A percentile compares a stretch with the other conserved stretches of the same genome.
These are phyloP conservation scores for Lutraria rhynchaena DNA, from an alignment of 1,140 invertebrate genomes.

Conservation along the genomic window DNA sequence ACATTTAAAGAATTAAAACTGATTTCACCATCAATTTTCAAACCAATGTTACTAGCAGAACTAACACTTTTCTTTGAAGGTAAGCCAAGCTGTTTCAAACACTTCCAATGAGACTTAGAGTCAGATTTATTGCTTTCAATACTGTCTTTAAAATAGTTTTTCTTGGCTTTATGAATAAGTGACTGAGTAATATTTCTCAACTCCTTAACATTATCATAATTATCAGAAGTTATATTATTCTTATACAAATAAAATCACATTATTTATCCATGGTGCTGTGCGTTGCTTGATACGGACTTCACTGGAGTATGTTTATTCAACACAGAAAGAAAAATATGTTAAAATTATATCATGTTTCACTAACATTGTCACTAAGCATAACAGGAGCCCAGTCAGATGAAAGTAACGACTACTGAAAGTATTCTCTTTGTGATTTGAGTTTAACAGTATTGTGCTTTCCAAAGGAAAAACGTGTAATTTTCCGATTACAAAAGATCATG, in stretches of 20 bases:
- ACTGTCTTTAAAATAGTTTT: too few species aligned
- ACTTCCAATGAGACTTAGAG: not conserved
- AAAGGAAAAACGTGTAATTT: too few species aligned
- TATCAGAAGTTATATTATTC: too few species aligned
- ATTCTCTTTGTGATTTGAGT: conserved; percentile 19
- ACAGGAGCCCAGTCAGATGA: too few species aligned
- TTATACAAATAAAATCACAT: not conserved
- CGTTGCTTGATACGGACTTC: not conserved
- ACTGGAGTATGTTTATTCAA: conserved; percentile 7
- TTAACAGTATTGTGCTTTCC: conserved; percentile 40
- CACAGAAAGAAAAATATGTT: conserved; percentile 4
- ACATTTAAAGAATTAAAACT: too few species aligned
- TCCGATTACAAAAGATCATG: conserved; percentile 18
- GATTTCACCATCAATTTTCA: too few species aligned
- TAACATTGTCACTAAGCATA: too few species aligned
- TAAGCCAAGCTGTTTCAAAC: too few species aligned
- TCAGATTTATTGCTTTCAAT: too few species aligned
- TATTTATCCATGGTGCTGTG: too few species aligned
- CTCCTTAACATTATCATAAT: conserved; percentile 4
- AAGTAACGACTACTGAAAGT: not conserved
- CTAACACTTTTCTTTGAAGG: not conserved
- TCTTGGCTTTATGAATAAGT: too few species aligned
- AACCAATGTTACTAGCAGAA: conserved; percentile 4
- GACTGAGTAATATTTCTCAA: conserved; percentile 25
- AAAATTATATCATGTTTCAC: not conserved